Evolutionary conservation across 2,113 vertebrate species (phyloP).

Genomic region (Sturnus vulgaris): DNA sequence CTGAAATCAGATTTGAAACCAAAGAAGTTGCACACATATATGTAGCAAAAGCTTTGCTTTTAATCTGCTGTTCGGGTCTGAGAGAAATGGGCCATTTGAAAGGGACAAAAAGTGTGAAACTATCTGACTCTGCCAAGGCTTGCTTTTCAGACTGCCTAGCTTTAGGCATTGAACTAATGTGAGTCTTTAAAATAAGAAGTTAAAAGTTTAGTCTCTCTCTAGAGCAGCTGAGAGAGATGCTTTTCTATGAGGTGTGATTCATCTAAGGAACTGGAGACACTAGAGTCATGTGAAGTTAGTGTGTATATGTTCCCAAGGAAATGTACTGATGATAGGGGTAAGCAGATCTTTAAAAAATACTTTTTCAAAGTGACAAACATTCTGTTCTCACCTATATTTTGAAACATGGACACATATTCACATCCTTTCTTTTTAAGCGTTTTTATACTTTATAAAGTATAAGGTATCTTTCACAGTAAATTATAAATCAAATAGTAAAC

Average conservation of each 20-base stretch:
- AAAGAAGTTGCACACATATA: not conserved
- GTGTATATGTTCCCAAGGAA: not conserved
- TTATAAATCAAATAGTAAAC: not conserved
- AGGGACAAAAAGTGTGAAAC: not conserved
- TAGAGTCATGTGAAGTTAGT: not conserved
- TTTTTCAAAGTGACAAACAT: not conserved
- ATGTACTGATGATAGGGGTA: not conserved
- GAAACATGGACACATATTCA: rapidly evolving
- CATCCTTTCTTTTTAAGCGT: not conserved
- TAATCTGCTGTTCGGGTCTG: not conserved
- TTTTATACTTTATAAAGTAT: not conserved
- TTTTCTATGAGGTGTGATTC: not conserved
- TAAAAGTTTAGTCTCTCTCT: not conserved
- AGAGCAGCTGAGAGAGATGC: not conserved
- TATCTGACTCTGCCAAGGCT: not conserved
- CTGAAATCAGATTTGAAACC: not conserved
- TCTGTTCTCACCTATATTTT: not conserved
- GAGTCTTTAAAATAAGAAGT: not conserved
- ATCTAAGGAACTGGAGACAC: not conserved
- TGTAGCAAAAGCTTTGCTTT: not conserved
- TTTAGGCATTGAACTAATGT: not conserved
- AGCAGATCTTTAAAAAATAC: not conserved
- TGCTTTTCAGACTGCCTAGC: not conserved
- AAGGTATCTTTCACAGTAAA: not conserved
- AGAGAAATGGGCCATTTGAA: not conserved